phyloP scores from a whole-genome alignment of 2,888 invertebrate genomes.

The Phorcus lineatus region DNA sequence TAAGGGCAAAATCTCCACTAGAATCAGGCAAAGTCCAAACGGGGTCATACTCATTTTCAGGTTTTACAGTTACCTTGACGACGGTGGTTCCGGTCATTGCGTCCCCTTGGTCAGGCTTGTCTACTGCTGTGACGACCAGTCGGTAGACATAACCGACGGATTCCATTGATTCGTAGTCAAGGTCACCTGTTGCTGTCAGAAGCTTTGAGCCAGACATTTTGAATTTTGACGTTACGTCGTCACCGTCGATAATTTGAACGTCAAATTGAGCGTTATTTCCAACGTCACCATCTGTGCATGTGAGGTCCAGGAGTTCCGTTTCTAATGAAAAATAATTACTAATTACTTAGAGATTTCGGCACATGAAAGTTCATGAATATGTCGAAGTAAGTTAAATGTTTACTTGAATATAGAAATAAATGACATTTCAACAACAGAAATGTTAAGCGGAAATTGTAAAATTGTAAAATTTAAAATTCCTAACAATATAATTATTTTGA shows the following conservation, averaged over 20 bases:
- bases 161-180: constrained; percentile 9
- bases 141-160: background rate
- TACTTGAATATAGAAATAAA: too few species aligned
- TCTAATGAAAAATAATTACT: background rate
- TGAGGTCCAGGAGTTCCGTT: background rate
- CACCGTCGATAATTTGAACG: background rate
- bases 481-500: too few species aligned
- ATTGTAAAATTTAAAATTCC: too few species aligned
- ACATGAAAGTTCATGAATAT: too few species aligned
- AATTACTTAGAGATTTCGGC: too few species aligned
- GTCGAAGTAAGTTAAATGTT: too few species aligned
- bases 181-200: background rate
- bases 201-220: background rate
- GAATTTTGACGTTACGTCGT: background rate
- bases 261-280: background rate
- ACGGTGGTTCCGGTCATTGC: background rate
- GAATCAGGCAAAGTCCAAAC: background rate
- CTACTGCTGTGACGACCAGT: background rate
- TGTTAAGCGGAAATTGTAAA: too few species aligned
- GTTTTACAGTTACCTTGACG: background rate
- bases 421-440: too few species aligned
- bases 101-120: background rate
- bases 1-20: background rate
- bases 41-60: background rate
- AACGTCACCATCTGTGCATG: background rate